phyloP scores from a whole-genome alignment of 2,888 invertebrate genomes.

The Heteropelma amictum region DNA sequence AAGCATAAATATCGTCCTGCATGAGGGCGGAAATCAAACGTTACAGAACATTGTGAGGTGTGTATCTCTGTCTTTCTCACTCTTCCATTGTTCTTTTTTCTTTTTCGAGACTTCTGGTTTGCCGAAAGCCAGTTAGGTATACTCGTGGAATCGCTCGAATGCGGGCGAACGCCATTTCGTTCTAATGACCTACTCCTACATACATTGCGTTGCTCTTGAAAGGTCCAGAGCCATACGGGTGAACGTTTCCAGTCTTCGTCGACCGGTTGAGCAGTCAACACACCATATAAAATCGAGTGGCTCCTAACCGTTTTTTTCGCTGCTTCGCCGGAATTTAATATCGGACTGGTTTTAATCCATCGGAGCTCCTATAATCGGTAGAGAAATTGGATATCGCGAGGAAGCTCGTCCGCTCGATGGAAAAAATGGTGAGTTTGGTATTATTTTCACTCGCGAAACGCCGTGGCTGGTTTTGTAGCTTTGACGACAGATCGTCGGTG shows the following conservation, averaged over 20 bases:
- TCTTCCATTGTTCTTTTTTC: neutral
- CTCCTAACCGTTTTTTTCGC: too few relatives aligned
- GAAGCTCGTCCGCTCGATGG: neutral
- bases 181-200: slow-evolving; percentile 76
- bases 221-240: slow-evolving; percentile 49
- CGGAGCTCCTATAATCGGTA: neutral
- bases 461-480: neutral
- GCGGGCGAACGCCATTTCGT: slow-evolving; percentile 60
- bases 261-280: slow-evolving; percentile 51
- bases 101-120: neutral
- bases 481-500: neutral
- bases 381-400: neutral
- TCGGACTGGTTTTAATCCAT: slow-evolving; percentile 22
- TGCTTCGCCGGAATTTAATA: slow-evolving; percentile 21
- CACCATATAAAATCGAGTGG: slow-evolving; percentile 9
- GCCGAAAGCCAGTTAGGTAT: slow-evolving; percentile 9
- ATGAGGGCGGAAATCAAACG: too few relatives aligned
- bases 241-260: slow-evolving; percentile 50
- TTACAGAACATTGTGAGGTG: neutral
- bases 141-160: slow-evolving; percentile 34
- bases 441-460: neutral
- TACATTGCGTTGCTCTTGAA: slow-evolving; percentile 50
- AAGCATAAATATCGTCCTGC: too few relatives aligned
- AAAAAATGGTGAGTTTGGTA: slow-evolving; percentile 10
- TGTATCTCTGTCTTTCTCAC: neutral